phyloP scores from a whole-genome alignment of 2,113 vertebrate species.

The Megaceryle maxima region DNA sequence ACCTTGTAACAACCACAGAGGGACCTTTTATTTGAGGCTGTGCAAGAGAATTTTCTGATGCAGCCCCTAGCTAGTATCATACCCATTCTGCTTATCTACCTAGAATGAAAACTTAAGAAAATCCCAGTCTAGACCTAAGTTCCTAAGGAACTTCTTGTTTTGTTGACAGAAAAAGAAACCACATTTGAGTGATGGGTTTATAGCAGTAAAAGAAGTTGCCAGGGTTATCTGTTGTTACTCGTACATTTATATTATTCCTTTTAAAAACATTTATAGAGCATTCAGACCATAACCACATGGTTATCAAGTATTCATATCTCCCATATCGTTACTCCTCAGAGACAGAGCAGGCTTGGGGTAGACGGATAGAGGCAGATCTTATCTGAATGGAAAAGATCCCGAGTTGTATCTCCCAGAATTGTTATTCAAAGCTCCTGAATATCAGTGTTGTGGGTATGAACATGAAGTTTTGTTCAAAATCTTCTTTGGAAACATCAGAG shows the following conservation, averaged over 20 bases:
- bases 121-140: not conserved
- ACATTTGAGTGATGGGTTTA: not conserved
- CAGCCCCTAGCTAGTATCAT: not conserved
- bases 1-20: not conserved
- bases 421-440: not conserved
- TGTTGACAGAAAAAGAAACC: not conserved
- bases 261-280: not conserved
- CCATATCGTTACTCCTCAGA: not conserved
- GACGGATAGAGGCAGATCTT: not conserved
- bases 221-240: not conserved
- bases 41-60: not conserved
- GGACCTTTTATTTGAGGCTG: not conserved
- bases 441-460: not conserved
- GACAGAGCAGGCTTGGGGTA: not conserved
- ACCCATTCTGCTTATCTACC: not conserved
- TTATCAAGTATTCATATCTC: not conserved
- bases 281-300: not conserved
- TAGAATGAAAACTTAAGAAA: not conserved
- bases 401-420: not conserved
- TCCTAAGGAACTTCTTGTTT: not conserved
- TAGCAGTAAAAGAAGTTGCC: not conserved
- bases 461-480: not conserved
- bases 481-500: not conserved
- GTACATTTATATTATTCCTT: slow-evolving; percentile 29
- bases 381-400: not conserved